Evolutionary conservation across 2,888 invertebrate species (phyloP).

Genomic region (Creontiades dilutus): DNA sequence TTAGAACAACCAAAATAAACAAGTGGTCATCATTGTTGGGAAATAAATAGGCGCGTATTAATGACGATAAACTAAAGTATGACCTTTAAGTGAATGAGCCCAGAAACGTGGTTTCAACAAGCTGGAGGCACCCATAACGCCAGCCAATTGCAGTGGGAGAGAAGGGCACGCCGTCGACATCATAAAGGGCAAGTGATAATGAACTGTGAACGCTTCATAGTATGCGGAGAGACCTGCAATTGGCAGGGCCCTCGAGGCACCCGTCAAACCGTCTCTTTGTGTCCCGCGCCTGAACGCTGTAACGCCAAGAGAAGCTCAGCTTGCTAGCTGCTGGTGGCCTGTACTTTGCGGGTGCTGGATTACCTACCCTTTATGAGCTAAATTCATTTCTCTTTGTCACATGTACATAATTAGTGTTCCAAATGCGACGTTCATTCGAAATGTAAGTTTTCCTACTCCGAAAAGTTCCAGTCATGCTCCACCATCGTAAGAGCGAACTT

Average conservation of each 20-base stretch:
- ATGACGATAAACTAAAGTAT: too few species aligned
- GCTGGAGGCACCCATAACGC: too few species aligned
- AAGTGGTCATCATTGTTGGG: too few species aligned
- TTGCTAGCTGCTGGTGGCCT: background rate
- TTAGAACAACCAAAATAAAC: too few species aligned
- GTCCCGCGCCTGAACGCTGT: background rate
- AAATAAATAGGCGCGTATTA: too few species aligned
- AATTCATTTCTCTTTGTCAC: background rate
- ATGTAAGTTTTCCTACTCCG: too few species aligned
- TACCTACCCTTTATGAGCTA: background rate
- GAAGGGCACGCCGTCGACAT: background rate
- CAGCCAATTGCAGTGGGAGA: background rate
- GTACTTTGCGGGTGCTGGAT: background rate
- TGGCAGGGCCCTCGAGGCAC: conserved; percentile 37
- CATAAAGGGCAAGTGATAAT: conserved; percentile 39
- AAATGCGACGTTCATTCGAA: background rate
- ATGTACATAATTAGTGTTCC: background rate
- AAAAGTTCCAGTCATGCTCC: too few species aligned
- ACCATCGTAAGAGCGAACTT: too few species aligned
- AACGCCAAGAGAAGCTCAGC: background rate
- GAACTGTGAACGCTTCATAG: conserved; percentile 30
- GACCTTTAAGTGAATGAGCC: too few species aligned
- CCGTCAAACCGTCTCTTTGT: conserved; percentile 44
- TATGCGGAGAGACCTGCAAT: background rate
- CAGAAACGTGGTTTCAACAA: too few species aligned